Base-by-base conservation (phyloP, 2,797 vertebrate species). In the Chrysocyon brachyurus region DNA sequence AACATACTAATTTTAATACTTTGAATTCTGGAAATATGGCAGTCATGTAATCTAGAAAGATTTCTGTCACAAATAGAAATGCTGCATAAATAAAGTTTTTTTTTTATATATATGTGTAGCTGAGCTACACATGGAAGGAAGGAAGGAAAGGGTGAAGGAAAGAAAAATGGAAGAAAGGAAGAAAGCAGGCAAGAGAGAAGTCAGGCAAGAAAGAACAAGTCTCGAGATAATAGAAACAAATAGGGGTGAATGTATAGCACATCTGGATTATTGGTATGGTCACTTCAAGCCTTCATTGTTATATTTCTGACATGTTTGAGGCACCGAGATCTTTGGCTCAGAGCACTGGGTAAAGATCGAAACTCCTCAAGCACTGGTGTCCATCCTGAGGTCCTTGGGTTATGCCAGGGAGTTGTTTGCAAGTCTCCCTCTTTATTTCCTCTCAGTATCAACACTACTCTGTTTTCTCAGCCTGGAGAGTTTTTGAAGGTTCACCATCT, bases 1-100 rank as follows among this genome's bases (percentile, higher is more conserved):
- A 90, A 63, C 12, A 40, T 12, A 84, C 15, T 70, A 83, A 87
- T 84, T 82, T 94, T 64, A 81, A 70, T 82, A 92, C 8, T 81
- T 87, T 68, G 28, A 83, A 36, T 59, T 92, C 24, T 92, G 64
- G 59, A 49, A 90, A 61, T 61, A 52, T 66, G 16, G 5, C 36
- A 61, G 6, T 72, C 9, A 73, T 26, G 10, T 64, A 81, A 85
- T 14, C 12, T n/a, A 77, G 11, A 70, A 93, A 79, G 75, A 1
- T 56, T 87, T 83, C 17, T 68, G 49, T 21, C 33, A 73, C 17
- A 82, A 66, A 22, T 28, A 83, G 4, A 91, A 91, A 94, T 66
- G 16, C 2, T 78, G 3, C 12, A 49, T 66, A 77, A 78, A 40
- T 90, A 15, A 73, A 73, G 33, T 2, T 28, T 6, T 64, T 52